Base-by-base conservation (phyloP, 2,888 invertebrate genomes). In the Andrena praecox region DNA sequence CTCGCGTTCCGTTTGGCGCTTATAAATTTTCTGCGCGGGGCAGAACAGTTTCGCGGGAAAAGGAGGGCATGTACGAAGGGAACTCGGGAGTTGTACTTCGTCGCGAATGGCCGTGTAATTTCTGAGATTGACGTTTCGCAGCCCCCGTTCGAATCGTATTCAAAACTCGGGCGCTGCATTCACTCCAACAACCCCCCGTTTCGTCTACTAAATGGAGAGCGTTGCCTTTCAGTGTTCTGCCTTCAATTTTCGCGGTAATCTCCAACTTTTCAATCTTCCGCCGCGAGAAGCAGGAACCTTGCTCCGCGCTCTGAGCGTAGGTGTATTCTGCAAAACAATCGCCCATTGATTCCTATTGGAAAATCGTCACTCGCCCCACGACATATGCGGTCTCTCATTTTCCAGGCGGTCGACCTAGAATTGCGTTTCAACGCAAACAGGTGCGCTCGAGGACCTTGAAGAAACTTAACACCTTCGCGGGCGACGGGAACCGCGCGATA, bases 391-490 rank as follows among this genome's bases (percentile, higher is more conserved):
- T 5, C 16, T 12, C 42, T 16, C 42, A 16, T 42, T 42, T 16
- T 42, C 42, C 42, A 16, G 16, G 42, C 42, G 1, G 56, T 4
- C 56, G 56, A 27, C 24, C 56, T 27, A 56, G 24, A 56, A 56
- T 24, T 24, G 56, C 56, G 56, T 48, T n/a, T 33, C 31, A 33
- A 52, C 63, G 33, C 42, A 10, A 33, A 50, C 62, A 71, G 24
- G 52, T 50, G 42, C 29, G 27, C 10, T 6, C 29, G 33, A 31
- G 69, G n/a, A 48, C 72, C 59, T 59, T 54, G 80, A 63, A 8
- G 73, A 66, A 80, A 79, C 68, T 66, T 52, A 66, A 81, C 73
- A 74, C 80, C 59, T n/a, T 60, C 12, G 60, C 60, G 60, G 59
- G 81, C 52, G 69, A 66, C 66, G 24, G n/a, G 60, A 70, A 60